Conservation (phyloP, 2,888 invertebrate genomes). For the Ernsta delagoae region DNA sequence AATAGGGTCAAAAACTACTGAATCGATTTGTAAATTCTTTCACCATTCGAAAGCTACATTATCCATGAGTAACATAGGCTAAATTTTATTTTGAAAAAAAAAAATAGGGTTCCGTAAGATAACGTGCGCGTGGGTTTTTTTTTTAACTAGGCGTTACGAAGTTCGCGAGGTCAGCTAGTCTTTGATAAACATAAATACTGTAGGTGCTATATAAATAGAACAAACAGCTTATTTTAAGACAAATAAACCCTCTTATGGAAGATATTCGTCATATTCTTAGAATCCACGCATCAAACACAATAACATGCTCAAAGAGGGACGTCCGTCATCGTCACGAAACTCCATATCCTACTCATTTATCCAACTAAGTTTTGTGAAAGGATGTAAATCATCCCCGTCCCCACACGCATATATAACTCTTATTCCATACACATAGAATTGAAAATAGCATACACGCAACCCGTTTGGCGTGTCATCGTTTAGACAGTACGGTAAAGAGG, state of each 20-base stretch:
- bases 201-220: too few relatives aligned
- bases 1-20: too few relatives aligned
- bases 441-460: constrained; percentile 15
- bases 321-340: constrained; percentile 13
- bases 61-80: too few relatives aligned
- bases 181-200: too few relatives aligned
- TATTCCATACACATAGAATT: not conserved
- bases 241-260: not conserved
- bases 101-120: too few relatives aligned
- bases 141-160: too few relatives aligned
- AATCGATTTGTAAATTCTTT: too few relatives aligned
- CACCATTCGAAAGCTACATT: too few relatives aligned
- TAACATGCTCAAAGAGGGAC: constrained; percentile 10
- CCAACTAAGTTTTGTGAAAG: not conserved
- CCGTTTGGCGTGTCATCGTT: constrained; percentile 19
- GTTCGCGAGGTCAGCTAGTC: too few relatives aligned
- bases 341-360: constrained; percentile 9
- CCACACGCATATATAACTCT: constrained; percentile 7
- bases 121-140: too few relatives aligned
- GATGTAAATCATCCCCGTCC: not conserved
- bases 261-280: constrained; percentile 4
- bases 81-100: too few relatives aligned
- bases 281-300: constrained; percentile 9
- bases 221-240: not conserved
- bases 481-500: constrained; percentile 42